Base-by-base conservation (phyloP, 1,140 invertebrate species). In the Eufriesea mexicana region DNA sequence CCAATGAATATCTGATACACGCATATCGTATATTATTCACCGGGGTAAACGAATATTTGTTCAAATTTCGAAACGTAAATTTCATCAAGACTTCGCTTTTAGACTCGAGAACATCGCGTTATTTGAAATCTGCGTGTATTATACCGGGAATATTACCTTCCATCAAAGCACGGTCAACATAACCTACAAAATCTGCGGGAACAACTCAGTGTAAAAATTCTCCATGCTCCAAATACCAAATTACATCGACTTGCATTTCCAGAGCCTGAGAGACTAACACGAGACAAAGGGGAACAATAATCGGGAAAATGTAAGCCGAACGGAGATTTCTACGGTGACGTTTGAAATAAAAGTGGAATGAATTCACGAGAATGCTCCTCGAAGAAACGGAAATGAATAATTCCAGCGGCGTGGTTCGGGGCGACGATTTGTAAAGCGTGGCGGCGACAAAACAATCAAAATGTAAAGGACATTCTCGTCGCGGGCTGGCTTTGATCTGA, bases 381-480 rank as follows among this genome's bases (percentile, higher is more conserved):
- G 74, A 64, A 14, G 23, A 42, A 28, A 70, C 12, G 25, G 57
- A 20, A 64, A 54, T 45, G 79, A 74, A 74, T 80, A 80, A 64
- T 80, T 80, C 70, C n/a, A 25, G 5, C 25, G 49, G 23, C 54
- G 9, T 45, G 23, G 28, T 42, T 16, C n/a, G 42, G 42, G 18
- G 18, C 66, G n/a, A 51, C 28, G 45, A 75, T 81, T 81, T 76
- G 42, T 42, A 55, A 75, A 67, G 51, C 28, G 35, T 1, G 35
- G 18, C 49, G 35, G 28, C 61, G 72, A 81, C 68, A 45, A 79
- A 82, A 66, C 72, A 82, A 82, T 82, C 51, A 68, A 76, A 67
- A 76, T 76, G 74, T 75, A 76, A 75, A 75, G 62, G 18, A 57
- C 28, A 68, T 35, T 35, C 62, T 47, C 9, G 14, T 45, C 23